Evolutionary conservation across 1,140 invertebrate species (phyloP), one percentile per base, ranked within the genome.

Genomic region (Anthonomus grandis): DNA sequence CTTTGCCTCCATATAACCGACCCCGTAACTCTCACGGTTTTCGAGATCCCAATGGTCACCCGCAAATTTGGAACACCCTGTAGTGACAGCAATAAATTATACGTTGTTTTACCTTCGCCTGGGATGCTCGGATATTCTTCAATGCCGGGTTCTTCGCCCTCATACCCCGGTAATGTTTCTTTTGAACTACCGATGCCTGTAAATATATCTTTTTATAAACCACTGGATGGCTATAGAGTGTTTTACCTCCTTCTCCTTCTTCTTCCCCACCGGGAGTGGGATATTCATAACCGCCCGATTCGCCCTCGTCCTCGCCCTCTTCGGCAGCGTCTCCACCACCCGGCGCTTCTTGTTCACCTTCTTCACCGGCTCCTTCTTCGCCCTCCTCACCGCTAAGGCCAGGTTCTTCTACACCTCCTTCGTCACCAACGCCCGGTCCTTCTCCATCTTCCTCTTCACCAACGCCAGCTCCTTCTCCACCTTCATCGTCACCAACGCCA

Each of bases 331-430:
- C 15, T 27, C 19, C 47, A 27, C 23, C 49, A 21, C 36, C 41
- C 21, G 13, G 3, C 19, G 42, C 52, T 15, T 6, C 24, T 48
- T 15, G 6, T 15, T 12, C 45, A 48, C 6, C 23, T 31, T 48
- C 23, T 46, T 46, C 42, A 25, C 22, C 51, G 19, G 47, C 48
- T 12, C 10, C 34, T 15, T 39, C 36, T 51, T 52, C 37, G 25
- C 6, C 22, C 18, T 17, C 41, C n/a, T 23, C 41, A 36, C 22
- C 53, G 54, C 56, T 13, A 45, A 34, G 21, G 8, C 25, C 41
- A 12, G 34, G 37, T 47, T 57, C 59, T 23, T 42, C 45, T 27
- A 51, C 62, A 22, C 19, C 41, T 37, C 36, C 46, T 60, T 24
- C 34, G 21, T 48, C 24, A 10, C 34, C 41, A 34, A 12, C 53